Conservation (phyloP, 2,113 vertebrate species). For the Dasypus novemcinctus region DNA sequence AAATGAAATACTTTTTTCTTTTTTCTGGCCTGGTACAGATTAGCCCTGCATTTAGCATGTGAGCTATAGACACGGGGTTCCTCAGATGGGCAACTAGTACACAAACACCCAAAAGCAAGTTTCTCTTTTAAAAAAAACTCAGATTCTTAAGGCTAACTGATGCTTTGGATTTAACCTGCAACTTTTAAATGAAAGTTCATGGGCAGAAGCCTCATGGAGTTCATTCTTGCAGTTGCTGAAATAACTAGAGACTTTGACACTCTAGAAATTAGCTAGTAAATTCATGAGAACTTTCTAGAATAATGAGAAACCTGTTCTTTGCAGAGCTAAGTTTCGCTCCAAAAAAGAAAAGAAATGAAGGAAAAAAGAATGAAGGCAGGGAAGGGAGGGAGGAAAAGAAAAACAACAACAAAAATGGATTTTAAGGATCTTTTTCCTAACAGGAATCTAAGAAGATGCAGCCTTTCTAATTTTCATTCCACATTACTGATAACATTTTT, state of each 20-base stretch:
- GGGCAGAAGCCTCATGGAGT: neutral
- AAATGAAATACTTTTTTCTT: neutral
- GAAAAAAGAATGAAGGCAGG: accelerated
- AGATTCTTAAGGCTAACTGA: neutral
- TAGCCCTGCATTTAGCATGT: neutral
- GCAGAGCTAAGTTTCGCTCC: neutral
- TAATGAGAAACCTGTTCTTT: neutral
- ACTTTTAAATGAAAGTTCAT: neutral
- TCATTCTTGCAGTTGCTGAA: neutral
- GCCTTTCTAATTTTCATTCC: neutral
- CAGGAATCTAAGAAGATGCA: neutral
- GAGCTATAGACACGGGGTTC: neutral
- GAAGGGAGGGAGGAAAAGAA: neutral
- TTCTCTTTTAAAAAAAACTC: neutral
- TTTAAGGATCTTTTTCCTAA: neutral
- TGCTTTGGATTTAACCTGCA: neutral
- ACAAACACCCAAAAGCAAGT: neutral
- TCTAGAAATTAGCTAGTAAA: neutral
- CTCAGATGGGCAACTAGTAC: neutral
- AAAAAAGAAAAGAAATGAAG: neutral
- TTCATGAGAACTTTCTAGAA: neutral
- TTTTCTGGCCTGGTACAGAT: neutral
- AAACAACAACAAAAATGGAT: neutral
- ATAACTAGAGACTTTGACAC: neutral
- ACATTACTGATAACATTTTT: neutral